Evolutionary conservation across 2,113 vertebrate genomes (phyloP), one percentile per base, ranked within the genome.

Genomic region (Polypterus senegalus): DNA sequence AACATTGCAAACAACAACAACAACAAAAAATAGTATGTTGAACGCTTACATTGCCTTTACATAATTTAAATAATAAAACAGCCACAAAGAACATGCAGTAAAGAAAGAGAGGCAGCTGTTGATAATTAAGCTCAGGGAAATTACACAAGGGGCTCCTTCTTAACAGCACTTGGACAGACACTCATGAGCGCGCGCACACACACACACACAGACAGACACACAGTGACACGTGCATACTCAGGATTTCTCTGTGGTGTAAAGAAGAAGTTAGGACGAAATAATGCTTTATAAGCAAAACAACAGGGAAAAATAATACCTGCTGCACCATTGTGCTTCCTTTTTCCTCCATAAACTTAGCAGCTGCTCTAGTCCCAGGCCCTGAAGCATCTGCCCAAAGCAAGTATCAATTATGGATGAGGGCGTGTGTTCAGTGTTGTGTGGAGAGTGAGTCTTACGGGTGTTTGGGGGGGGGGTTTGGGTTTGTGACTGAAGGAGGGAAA

Each of bases 311-410:
- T 68, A 74, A 79, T 89, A 92, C 89, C 89, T 96, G 88, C 86
- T 80, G 86, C 70, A 89, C 89, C 89, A 91, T 90, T 48, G 79
- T 82, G 81, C 73, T 84, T 76, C 73, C 81, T 83, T 79, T 83
- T 78, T 81, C 83, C 81, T 88, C 87, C 87, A 86, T 86, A 85
- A 81, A 87, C 74, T 79, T 75, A 78, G 85, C 87, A 88, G 89
- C 87, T 87, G 86, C 75, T 75, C 75, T 77, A 76, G 77, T 81
- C 74, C 82, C 85, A 81, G 85, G 74, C 77, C 87, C 72, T 72
- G 73, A 70, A 88, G 86, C 87, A 86, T 85, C 83, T 88, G 88
- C 86, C 85, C 83, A 76, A 67, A 77, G 77, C 74, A 66, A 87
- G 83, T 82, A 88, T 82, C 77, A 86, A 74, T 69, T 79, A 81